These are phyloP conservation scores for Amiota mariae DNA, from an alignment of 2,888 invertebrate genomes.

Conservation along the genomic window DNA sequence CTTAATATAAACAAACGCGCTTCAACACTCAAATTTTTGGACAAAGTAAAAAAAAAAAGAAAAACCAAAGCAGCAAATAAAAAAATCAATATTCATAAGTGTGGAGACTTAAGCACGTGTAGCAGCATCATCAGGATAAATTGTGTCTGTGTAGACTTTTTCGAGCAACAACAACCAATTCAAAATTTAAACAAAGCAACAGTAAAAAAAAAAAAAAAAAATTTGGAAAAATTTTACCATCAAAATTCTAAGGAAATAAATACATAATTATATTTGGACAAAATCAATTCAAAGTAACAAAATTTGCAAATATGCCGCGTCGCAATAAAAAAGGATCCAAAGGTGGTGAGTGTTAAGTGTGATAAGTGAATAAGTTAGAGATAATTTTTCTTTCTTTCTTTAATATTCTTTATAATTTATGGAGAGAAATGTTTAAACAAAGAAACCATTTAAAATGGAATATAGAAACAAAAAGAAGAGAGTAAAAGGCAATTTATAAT, in stretches of 20 bases:
- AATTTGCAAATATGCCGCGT: slow-evolving; percentile 63
- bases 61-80: not conserved
- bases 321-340: slow-evolving; percentile 71
- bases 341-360: slow-evolving; percentile 60
- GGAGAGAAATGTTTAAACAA: too few relatives aligned
- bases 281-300: slow-evolving; percentile 49
- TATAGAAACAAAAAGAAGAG: too few relatives aligned
- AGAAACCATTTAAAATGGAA: too few relatives aligned
- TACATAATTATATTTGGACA: slow-evolving; percentile 21
- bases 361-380: too few relatives aligned
- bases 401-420: too few relatives aligned
- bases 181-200: not conserved
- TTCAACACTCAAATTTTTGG: not conserved
- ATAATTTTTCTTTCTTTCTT: too few relatives aligned
- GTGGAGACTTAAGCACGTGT: slow-evolving; percentile 9
- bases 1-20: not conserved
- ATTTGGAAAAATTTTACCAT: not conserved
- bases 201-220: not conserved
- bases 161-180: not conserved
- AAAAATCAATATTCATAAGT: slow-evolving; percentile 1
- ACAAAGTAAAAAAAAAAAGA: not conserved
- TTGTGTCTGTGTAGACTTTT: slow-evolving; percentile 7
- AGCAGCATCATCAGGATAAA: not conserved
- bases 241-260: not conserved
- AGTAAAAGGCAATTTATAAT: too few relatives aligned